These are phyloP conservation scores for Oncorhynchus masou DNA, from an alignment of 2,113 vertebrate species.

Conservation along the genomic window DNA sequence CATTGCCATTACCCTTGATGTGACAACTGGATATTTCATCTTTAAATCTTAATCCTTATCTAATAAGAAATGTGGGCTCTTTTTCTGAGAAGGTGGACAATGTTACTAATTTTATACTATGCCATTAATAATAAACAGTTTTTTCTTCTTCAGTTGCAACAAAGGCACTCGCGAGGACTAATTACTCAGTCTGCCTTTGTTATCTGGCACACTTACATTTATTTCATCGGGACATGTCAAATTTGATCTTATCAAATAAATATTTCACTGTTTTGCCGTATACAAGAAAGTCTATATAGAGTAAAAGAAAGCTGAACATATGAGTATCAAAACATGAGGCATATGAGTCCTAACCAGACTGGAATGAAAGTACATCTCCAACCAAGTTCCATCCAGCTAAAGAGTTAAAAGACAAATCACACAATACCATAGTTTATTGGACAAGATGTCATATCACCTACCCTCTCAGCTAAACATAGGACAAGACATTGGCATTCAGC, in stretches of 20 bases:
- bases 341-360: no score
- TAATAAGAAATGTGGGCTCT: neutral
- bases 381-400: neutral
- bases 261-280: no score
- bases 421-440: neutral
- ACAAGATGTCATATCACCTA: neutral
- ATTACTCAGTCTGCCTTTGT: no score
- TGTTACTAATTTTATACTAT: neutral
- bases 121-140: neutral
- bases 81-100: neutral
- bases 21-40: constrained; percentile 25
- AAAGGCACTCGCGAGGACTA: neutral
- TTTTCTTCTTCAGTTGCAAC: neutral
- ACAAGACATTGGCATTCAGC: neutral
- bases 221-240: neutral
- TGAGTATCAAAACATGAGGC: no score
- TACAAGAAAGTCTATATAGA: no score
- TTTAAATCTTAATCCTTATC: constrained; percentile 18
- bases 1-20: constrained; percentile 21
- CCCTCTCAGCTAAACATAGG: neutral
- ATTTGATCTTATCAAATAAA: neutral
- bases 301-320: no score
- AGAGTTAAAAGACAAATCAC: neutral
- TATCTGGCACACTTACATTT: no score
- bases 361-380: neutral